Conservation (phyloP, 2,113 vertebrate genomes). For the Gasterosteus nipponicus region DNA sequence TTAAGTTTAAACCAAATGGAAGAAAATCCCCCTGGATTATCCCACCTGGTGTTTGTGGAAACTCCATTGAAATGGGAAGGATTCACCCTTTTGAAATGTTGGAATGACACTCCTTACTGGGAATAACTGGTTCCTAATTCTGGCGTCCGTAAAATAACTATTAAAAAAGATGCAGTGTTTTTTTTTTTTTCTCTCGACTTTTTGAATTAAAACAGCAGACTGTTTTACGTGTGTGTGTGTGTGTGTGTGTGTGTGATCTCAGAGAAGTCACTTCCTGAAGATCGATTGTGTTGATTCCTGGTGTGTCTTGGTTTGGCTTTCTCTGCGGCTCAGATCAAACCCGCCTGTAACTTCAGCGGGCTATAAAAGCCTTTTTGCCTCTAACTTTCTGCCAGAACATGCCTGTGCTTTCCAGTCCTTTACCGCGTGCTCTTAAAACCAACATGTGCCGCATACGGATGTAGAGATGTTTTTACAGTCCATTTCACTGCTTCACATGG, state of each 20-base stretch:
- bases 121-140: neutral
- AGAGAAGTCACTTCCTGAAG: neutral
- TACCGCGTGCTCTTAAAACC: constrained; percentile 28
- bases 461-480: constrained; percentile 26
- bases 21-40: neutral
- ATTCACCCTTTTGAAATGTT: neutral
- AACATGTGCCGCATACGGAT: constrained; percentile 8
- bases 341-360: neutral
- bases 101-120: neutral
- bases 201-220: no score
- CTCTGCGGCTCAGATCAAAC: neutral
- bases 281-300: no score
- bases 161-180: no score
- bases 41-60: neutral
- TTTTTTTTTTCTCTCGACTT: no score
- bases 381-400: constrained; percentile 2
- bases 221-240: no score
- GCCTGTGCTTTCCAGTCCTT: constrained; percentile 8
- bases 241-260: no score
- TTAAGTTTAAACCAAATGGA: neutral
- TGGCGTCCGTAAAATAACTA: neutral
- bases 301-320: neutral
- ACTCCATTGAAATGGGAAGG: neutral
- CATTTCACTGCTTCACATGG: constrained; percentile 30
- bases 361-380: neutral